Base-by-base conservation (phyloP, 2,797 vertebrate species). In the Bryconaethiops microstoma region DNA sequence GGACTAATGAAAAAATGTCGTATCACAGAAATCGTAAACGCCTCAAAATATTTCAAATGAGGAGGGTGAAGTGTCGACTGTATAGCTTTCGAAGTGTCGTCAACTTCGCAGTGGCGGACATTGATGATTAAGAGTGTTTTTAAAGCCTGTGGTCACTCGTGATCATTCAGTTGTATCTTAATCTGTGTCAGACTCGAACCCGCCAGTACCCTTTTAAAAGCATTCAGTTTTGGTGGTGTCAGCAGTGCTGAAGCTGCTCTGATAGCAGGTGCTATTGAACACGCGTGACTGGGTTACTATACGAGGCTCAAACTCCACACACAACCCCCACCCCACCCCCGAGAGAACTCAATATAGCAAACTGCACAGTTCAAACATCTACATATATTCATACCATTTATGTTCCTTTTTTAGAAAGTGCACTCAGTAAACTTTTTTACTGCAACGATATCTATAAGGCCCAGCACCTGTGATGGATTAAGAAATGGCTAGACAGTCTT, bases 81-180 rank as follows among this genome's bases (percentile, higher is more conserved):
- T 77, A 21, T 62, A 57, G 76, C 78, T 79, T 80, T 79, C 52
- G 50, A 52, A 68, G 68, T 81, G 23, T 40, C 14, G 54, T 76
- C 54, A 62, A 71, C 19, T 12, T 65, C 76, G 77, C 64, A 13
- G 16, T 74, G 48, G 50, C 23, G 70, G 75, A 72, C 77, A n/a
- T 57, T 55, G 59, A 71, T 71, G 10, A 21, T 40, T 45, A 72
- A 77, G 64, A 35, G 72, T 80, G 75, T 76, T 81, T 84, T 85
- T 76, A 80, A 80, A 65, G 52, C 54, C 25, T 82, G 62, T 63
- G 78, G 75, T 82, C 75, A 79, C 73, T 79, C 70, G 29, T 74
- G 29, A 73, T 50, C 35, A 23, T 82, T 62, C 77, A 80, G 73
- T 78, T 23, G 4, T 83, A 79, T 82, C 57, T 74, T 62, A 68